phyloP scores from a whole-genome alignment of 2,888 invertebrate species.

The Baronia brevicornis region DNA sequence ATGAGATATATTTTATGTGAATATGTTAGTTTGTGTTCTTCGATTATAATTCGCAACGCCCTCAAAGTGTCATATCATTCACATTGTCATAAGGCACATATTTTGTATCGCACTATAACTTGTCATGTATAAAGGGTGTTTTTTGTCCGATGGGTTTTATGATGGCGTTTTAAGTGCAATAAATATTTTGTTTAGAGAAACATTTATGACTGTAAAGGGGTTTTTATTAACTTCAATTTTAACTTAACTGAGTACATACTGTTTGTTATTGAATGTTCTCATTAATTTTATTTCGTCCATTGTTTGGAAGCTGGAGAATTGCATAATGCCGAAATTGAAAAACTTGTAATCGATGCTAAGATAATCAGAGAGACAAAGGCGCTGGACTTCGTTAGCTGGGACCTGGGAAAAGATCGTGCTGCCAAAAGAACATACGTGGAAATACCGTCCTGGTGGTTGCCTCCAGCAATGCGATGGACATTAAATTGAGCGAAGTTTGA shows the following conservation, averaged over 20 bases:
- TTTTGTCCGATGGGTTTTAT: conserved; percentile 42
- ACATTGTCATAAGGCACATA: conserved; percentile 68
- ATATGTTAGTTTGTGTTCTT: conserved; percentile 21
- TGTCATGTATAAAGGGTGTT: conserved; percentile 40
- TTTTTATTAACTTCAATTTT: conserved; percentile 16
- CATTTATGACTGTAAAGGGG: conserved; percentile 6
- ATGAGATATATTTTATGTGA: neutral
- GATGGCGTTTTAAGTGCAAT: conserved; percentile 36
- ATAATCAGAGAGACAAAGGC: too few relatives aligned
- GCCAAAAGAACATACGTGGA: too few relatives aligned
- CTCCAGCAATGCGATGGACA: too few relatives aligned
- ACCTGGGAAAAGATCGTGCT: too few relatives aligned
- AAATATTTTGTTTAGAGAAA: conserved; percentile 30
- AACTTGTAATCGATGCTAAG: too few relatives aligned
- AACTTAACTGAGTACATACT: conserved; percentile 17
- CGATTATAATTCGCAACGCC: conserved; percentile 68
- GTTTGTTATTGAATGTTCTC: conserved; percentile 9
- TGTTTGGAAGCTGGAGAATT: too few relatives aligned
- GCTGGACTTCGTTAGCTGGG: too few relatives aligned
- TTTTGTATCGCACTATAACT: conserved; percentile 59
- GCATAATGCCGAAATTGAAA: too few relatives aligned
- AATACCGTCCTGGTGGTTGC: too few relatives aligned
- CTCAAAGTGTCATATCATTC: conserved; percentile 73
- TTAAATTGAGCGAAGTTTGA: too few relatives aligned
- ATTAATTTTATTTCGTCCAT: too few relatives aligned